Evolutionary conservation across 2,797 vertebrate genomes (phyloP), one percentile per base, ranked within the genome.

Genomic region (Pangasius larnaudii): DNA sequence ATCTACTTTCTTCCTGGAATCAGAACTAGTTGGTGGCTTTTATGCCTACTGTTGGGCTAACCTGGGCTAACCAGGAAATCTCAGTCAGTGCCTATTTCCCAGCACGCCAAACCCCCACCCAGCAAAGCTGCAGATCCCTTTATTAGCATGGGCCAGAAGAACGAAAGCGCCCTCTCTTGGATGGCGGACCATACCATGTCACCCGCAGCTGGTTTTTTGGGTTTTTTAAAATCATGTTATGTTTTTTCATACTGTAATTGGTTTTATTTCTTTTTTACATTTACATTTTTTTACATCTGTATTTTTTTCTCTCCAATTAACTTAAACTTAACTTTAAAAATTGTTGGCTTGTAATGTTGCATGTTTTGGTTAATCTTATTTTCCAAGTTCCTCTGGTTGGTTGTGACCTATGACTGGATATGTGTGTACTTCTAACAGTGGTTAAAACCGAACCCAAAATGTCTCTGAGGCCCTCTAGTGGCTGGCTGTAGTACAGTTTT

Each of bases 21-120:
- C 19, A 42, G 19, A 72, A 42, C 94, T 96, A 96, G 91, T 97
- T 96, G 96, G 95, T 97, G 74, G 96, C 95, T 90, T 97, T 97
- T 94, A 39, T 72, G 36, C 19, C 36, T 42, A 42, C 24, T 72
- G 69, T 22, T 72, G 36, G 36, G 36, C 36, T 39, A 24, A 22
- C 69, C 36, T 72, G 67, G 33, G 1, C 14, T 69, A 36, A 69
- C 67, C 67, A 69, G 67, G 67, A 69, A 69, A 69, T 6, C 33
- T 69, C 16, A 18, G 67, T 18, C 67, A 69, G 16, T 69, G 67
- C 33, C 16, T 14, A 69, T 69, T 36, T 36, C 33, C 67, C 67
- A 69, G 18, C 19, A 24, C 42, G 3, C 69, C 69, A 42, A 72
- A 42, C 36, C 9, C 36, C 19, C 36, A 72, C 9, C 19, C 9